These are phyloP conservation scores for Synanthedon myopaeformis DNA, from an alignment of 2,888 invertebrate genomes.

Conservation along the genomic window DNA sequence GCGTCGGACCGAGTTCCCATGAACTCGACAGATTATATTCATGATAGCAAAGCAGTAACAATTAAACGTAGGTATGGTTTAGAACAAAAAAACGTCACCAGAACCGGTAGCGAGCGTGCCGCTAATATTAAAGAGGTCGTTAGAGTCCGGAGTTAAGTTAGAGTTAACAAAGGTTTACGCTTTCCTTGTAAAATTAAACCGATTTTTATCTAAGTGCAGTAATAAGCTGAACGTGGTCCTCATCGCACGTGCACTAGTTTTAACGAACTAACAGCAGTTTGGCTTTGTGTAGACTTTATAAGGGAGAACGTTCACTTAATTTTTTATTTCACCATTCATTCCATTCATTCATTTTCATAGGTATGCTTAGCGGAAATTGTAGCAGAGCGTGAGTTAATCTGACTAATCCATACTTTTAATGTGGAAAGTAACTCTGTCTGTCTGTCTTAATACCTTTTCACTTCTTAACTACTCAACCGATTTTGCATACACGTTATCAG, in stretches of 20 bases:
- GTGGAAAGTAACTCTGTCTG: too few species aligned
- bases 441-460: too few species aligned
- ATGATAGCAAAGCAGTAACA: constrained; percentile 52
- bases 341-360: too few species aligned
- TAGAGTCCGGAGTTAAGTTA: constrained; percentile 21
- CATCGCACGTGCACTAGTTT: constrained; percentile 59
- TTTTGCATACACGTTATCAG: too few species aligned
- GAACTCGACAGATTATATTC: constrained; percentile 53
- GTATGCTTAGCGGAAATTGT: too few species aligned
- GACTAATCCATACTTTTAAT: too few species aligned
- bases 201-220: constrained; percentile 56
- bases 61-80: constrained; percentile 49
- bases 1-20: constrained; percentile 56
- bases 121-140: constrained; percentile 55
- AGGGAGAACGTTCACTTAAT: constrained; percentile 2
- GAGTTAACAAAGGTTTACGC: constrained; percentile 52
- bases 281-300: constrained; percentile 1
- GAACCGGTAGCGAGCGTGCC: constrained; percentile 64
- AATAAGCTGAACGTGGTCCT: constrained; percentile 38
- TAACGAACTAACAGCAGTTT: constrained; percentile 29
- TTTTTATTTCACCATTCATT: background rate
- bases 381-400: too few species aligned
- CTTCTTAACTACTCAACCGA: too few species aligned
- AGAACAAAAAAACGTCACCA: constrained; percentile 34
- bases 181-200: constrained; percentile 59